phyloP scores from a whole-genome alignment of 2,888 invertebrate genomes.

The Lycophotia porphyrea region DNA sequence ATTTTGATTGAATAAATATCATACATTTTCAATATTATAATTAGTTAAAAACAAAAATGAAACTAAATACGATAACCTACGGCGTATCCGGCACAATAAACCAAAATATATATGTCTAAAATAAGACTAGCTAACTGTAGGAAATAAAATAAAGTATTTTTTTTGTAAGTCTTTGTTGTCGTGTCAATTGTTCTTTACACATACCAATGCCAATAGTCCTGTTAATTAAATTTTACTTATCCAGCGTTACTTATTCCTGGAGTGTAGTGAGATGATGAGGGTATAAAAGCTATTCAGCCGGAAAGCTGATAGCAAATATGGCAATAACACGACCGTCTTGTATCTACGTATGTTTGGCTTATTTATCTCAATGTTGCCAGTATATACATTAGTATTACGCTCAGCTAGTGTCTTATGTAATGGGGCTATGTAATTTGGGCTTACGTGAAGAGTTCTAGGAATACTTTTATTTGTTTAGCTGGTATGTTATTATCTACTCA shows the following conservation, averaged over 20 bases:
- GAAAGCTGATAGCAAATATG: constrained; percentile 77
- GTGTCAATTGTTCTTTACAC: not conserved
- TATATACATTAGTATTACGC: constrained; percentile 32
- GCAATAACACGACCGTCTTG: constrained; percentile 68
- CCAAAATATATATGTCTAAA: not conserved
- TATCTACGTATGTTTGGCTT: constrained; percentile 53
- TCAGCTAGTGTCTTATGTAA: not conserved
- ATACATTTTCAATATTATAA: not conserved
- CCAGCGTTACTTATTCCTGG: constrained; percentile 35
- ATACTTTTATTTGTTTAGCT: constrained; percentile 6
- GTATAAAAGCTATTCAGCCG: constrained; percentile 72
- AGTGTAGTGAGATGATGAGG: constrained; percentile 70
- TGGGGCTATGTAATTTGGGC: too few relatives aligned
- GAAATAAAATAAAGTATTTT: not conserved
- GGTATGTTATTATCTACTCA: not conserved
- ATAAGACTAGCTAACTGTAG: not conserved
- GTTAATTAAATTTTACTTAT: constrained; percentile 42
- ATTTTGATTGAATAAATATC: not conserved
- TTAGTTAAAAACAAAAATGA: not conserved
- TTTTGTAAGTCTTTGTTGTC: not conserved
- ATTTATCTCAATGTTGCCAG: constrained; percentile 43
- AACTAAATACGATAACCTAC: not conserved
- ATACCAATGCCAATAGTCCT: not conserved
- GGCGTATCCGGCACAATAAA: not conserved
- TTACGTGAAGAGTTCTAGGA: not conserved